Base-by-base conservation (phyloP, 2,797 vertebrate species). In the Streptopelia turtur region DNA sequence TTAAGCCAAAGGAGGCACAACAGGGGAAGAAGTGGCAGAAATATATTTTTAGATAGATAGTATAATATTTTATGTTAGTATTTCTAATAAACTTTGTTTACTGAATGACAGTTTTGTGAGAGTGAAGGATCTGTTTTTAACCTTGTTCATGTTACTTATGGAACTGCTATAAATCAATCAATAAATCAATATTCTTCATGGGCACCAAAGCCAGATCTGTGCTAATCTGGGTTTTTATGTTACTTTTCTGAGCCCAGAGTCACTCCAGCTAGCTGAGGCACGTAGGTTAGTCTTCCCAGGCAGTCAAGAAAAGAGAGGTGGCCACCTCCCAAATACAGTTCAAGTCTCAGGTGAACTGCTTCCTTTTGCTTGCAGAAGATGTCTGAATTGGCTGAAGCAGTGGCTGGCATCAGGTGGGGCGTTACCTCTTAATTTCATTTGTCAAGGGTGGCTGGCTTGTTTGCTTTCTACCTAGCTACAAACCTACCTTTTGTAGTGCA, bases 111-210 rank as follows among this genome's bases (percentile, higher is more conserved):
- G 12, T 82, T 91, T 64, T 33, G 5, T 39, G 10, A 52, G 35
- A 78, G 39, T 74, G 28, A 89, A 78, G 53, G 41, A 57, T 78
- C 24, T 31, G 6, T 61, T 13, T 90, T 86, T 57, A 63, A 33
- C 69, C 60, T 94, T 95, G 68, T 86, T 80, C 47, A 24, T 52
- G 56, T 93, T 95, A 89, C 55, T 83, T 91, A 27, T 95, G 15
- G 21, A 75, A 23, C 37, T 61, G 12, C 53, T 75, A 4, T 70
- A 60, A 79, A 59, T 89, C 30, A 61, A 74, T 39, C 39, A 39
- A 39, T 39, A 13, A 39, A 39, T 8, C 25, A 28, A 0, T 71
- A 50, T 57, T 35, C 6, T 61, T 82, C 8, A 5, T 50, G 30
- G 21, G 72, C 47, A 14, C 39, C 61, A 64, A 71, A 71, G 30